Conservation (phyloP, 2,888 invertebrate species). For the Amiota minor region DNA sequence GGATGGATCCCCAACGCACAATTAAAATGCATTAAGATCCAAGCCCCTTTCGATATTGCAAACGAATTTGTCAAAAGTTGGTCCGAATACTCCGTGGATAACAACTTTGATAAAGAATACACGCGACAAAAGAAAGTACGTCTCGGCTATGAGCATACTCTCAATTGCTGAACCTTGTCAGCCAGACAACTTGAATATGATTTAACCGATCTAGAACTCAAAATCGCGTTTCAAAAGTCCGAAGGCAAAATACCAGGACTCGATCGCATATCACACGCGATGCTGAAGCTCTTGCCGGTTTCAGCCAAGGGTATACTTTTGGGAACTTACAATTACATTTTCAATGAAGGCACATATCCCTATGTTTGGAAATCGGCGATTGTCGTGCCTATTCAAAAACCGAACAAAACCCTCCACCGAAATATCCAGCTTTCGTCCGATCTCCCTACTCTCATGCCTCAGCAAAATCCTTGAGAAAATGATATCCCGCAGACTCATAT, state of each 20-base stretch:
- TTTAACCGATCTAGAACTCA: not conserved
- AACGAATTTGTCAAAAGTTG: not conserved
- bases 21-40: constrained; percentile 23
- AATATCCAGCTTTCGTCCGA: constrained; percentile 1
- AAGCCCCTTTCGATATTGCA: constrained; percentile 1
- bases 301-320: not conserved
- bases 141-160: not conserved
- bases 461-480: too few relatives aligned
- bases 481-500: too few relatives aligned
- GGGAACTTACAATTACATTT: constrained; percentile 4
- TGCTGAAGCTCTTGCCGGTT: constrained; percentile 6
- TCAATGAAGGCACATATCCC: not conserved
- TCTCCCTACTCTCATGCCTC: too few relatives aligned
- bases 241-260: constrained; percentile 12
- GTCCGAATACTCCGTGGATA: constrained; percentile 23
- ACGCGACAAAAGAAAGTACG: not conserved
- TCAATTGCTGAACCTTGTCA: not conserved
- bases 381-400: not conserved
- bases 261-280: constrained; percentile 1
- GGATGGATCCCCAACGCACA: not conserved
- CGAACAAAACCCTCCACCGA: not conserved
- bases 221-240: not conserved
- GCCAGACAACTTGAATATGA: constrained; percentile 23
- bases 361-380: not conserved
- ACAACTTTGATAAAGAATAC: constrained; percentile 27